Base-by-base conservation (phyloP, 2,797 vertebrate species). In the Notolabrus celidotus region DNA sequence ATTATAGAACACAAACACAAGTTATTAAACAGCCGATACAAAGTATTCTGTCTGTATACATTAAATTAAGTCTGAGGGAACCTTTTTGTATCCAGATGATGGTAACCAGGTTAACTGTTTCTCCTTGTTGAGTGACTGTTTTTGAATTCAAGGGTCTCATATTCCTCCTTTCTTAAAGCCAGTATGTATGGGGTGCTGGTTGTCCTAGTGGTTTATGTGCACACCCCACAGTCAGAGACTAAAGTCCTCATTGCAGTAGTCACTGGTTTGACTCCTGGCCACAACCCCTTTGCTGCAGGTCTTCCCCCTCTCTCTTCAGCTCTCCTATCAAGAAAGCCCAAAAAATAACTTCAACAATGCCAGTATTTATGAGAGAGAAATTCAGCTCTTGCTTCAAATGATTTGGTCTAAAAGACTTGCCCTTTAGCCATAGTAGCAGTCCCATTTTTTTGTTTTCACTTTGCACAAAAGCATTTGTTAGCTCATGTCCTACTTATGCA, bases 361-460 rank as follows among this genome's bases (percentile, higher is more conserved):
- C 45, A 27, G 39, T 51, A 22, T 25, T 7, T 7, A 5, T 3
- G 8, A n/a, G 7, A 3, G 34, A 39, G 36, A 45, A 41, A 68
- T 61, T 20, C 47, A 54, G 68, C 42, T 29, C n/a, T 27, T 39
- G 55, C 36, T 77, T 64, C 56, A 62, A 41, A 33, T 49, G 46
- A 53, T 59, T 69, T 42, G 60, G 53, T 64, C 25, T 5, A 4
- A 67, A 72, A 77, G 45, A 29, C 29, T 57, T 34, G 22, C 11
- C n/a, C 31, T 39, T 27, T 25, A 59, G 51, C 46, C 47, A 38
- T 14, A 39, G 39, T 43, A 75, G 55, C 56, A 50, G 23, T n/a
- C 22, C 27, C 29, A 47, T 7, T 47, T 53, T n/a, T 17, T 23
- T 45, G 19, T 63, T 67, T 59, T 71, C 53, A 46, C 36, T 31